Base-by-base conservation (phyloP, 1,140 invertebrate species). In the Drosophila varians region DNA sequence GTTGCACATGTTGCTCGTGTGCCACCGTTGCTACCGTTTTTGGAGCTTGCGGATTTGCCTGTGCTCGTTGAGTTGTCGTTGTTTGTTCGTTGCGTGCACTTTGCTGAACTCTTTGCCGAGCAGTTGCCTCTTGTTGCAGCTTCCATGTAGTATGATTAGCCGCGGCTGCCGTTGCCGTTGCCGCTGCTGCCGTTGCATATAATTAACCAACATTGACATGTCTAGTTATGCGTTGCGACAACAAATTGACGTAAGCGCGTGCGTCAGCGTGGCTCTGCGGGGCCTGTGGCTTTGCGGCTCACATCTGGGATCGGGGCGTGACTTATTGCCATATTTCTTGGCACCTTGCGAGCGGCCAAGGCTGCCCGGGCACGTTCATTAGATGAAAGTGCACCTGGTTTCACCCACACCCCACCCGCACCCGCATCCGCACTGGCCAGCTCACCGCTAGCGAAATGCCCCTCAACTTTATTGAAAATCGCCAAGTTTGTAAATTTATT, bases 141-240 rank as follows among this genome's bases (percentile, higher is more conserved):
- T 46, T 23, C 28, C n/a, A n/a, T n/a, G n/a, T 53, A 26, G n/a
- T 31, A 21, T 43, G 26, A 46, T 46, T 43, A 42, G 25, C 19
- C 16, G 34, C 34, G 12, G 68, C 28, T 71, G 58, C 42, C 74
- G 61, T 26, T 60, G 38, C 25, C n/a, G n/a, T n/a, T 60, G 60
- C 8, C 38, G 38, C 14, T 69, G 47, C 18, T 42, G 28, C 1
- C 69, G 43, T n/a, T 18, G 72, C 82, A 86, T 86, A 77, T 74
- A 87, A 86, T 86, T 86, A 86, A 87, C 46, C 73, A 80, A 21
- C 82, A 82, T 77, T 87, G 82, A 86, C 82, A 87, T 82, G 77
- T 86, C 80, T 74, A 77, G 80, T 56, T 79, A 74, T 55, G 79
- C 75, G 70, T 76, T 80, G 62, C 57, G 75, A 73, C 73, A 69